Base-by-base conservation (phyloP, 2,888 invertebrate species). In the Octonoba sinensis region DNA sequence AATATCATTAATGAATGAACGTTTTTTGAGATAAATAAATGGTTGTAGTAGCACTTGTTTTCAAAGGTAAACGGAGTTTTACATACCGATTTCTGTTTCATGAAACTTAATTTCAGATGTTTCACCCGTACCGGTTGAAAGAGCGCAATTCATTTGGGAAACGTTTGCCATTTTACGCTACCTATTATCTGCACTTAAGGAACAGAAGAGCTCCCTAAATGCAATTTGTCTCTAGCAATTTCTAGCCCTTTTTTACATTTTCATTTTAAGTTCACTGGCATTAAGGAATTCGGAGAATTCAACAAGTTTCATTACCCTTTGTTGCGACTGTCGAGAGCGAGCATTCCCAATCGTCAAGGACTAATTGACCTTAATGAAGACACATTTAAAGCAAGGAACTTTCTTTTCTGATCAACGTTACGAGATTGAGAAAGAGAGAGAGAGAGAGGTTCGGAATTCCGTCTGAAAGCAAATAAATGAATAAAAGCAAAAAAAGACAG, bases 311-410 rank as follows among this genome's bases (percentile, higher is more conserved):
- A n/a, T 36, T 36, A 36, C 36, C 36, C 36, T 36, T 36, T 36
- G 36, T 36, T 36, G 36, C 36, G 36, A 8, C 36, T 11, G 36
- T 36, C 36, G 36, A 8, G 36, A 36, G 36, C 36, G 11, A 36
- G 11, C 36, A 36, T 36, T 36, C 54, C 54, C 54, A 46, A 46
- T 20, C n/a, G 57, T 15, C 70, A 49, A 8, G 16, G 36, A 36
- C 49, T 76, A 76, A 76, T 76, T 76, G 76, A 76, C 44, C 62
- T 27, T 76, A 76, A 76, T 76, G 76, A 56, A 18, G 22, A 47
- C 51, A 20, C 47, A 65, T 65, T 47, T 65, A 49, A 46, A 65
- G 49, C 20, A 6, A 3, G 12, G 20, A 64, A 46, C 24, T 16
- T 65, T 65, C 65, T 65, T 65, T 65, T 65, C 24, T 24, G 65